phyloP scores from a whole-genome alignment of 35 echinoderm and acorn worm genomes.

The Lytechinus pictus region DNA sequence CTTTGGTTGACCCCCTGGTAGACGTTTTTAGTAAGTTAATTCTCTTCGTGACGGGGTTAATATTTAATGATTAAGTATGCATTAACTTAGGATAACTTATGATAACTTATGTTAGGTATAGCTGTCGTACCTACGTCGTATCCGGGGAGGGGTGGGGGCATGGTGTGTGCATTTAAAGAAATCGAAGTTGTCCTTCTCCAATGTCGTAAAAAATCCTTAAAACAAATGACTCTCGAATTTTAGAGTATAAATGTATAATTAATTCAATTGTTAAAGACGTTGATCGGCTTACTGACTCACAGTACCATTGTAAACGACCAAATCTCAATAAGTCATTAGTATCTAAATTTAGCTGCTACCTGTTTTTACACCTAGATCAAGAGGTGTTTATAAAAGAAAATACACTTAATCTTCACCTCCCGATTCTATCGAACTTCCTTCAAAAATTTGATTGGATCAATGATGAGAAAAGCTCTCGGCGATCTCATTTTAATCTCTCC shows the following conservation, averaged over 20 bases:
- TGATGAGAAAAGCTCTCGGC: background rate
- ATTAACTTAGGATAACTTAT: too few species aligned
- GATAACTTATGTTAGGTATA: too few species aligned
- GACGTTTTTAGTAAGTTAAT: background rate
- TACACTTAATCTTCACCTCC: background rate
- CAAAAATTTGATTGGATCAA: background rate
- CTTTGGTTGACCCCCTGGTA: background rate
- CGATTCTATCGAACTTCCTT: background rate
- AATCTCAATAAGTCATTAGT: background rate
- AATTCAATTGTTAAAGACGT: background rate
- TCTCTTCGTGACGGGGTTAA: background rate
- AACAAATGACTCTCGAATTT: background rate
- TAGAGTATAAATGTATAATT: background rate
- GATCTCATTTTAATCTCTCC: constrained; percentile 2
- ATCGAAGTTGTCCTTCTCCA: too few species aligned
- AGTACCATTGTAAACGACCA: background rate
- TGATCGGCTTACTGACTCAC: background rate
- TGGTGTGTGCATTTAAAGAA: too few species aligned
- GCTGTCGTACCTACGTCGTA: too few species aligned
- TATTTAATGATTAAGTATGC: too few species aligned
- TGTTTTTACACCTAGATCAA: background rate
- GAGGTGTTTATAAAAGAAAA: background rate
- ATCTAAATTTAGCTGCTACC: background rate
- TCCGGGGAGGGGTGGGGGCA: too few species aligned
- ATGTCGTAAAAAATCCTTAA: too few species aligned